Conservation (phyloP, 2,797 vertebrate genomes). For the Epinephelus coioides region DNA sequence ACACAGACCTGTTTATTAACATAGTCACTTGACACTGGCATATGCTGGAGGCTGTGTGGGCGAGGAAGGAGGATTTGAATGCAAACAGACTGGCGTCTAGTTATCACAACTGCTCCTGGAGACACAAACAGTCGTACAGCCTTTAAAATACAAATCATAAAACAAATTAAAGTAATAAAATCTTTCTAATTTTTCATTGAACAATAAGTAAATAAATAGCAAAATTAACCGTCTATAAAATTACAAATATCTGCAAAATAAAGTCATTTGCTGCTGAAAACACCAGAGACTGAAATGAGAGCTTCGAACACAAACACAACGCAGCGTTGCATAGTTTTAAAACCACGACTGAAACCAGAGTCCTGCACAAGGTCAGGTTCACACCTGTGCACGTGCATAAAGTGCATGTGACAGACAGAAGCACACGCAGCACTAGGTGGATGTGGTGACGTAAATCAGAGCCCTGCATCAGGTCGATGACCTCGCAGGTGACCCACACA, state of each 20-base stretch:
- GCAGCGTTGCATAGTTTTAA: constrained; percentile 74
- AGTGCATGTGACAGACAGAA: constrained; percentile 2
- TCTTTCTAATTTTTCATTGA: constrained; percentile 25
- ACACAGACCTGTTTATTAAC: constrained; percentile 63
- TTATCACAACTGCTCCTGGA: too few relatives aligned
- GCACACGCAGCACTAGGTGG: background rate
- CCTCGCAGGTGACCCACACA: too few relatives aligned
- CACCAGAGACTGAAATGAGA: background rate
- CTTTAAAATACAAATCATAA: background rate
- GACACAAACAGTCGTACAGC: background rate
- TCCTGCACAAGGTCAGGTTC: constrained; percentile 28
- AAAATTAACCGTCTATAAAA: constrained; percentile 13
- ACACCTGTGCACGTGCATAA: constrained; percentile 14
- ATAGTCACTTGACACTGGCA: constrained; percentile 56
- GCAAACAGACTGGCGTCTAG: constrained; percentile 35
- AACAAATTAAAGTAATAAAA: constrained; percentile 37
- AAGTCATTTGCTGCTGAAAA: constrained; percentile 8
- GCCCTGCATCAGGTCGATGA: too few relatives aligned
- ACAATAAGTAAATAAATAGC: constrained; percentile 60
- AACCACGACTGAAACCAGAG: constrained; percentile 31
- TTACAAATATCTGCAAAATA: constrained; percentile 24
- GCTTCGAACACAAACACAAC: constrained; percentile 8
- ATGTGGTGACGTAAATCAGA: background rate
- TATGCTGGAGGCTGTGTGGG: constrained; percentile 56
- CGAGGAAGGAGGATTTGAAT: constrained; percentile 32